Conservation (phyloP, 2,113 vertebrate species). For the Chascanopsetta lugubris region DNA sequence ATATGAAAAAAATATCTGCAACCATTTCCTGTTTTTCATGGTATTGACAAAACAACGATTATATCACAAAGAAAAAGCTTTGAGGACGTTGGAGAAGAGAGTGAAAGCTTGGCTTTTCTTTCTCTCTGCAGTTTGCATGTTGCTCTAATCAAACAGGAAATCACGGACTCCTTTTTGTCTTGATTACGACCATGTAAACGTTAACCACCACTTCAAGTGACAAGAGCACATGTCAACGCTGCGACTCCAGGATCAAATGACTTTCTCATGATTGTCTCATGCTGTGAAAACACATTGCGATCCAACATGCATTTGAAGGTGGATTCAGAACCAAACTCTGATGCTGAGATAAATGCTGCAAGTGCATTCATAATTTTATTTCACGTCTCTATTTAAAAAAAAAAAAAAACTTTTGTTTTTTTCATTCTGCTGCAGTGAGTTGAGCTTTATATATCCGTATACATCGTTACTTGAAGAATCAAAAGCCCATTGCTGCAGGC, state of each 20-base stretch:
- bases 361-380: conserved; percentile 46
- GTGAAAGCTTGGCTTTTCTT: conserved; percentile 42
- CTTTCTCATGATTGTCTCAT: neutral
- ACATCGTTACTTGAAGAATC: conserved; percentile 53
- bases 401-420: conserved; percentile 10
- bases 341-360: conserved; percentile 48
- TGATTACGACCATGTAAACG: conserved; percentile 37
- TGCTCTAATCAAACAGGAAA: conserved; percentile 41
- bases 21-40: conserved; percentile 41
- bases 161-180: conserved; percentile 51
- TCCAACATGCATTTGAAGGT: conserved; percentile 33
- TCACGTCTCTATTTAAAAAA: conserved; percentile 18
- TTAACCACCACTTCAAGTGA: conserved; percentile 41
- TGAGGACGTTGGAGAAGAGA: conserved; percentile 17
- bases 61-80: conserved; percentile 44
- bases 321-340: conserved; percentile 13
- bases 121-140: conserved; percentile 72
- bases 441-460: conserved; percentile 48
- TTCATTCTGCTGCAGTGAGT: conserved; percentile 12
- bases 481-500: conserved; percentile 31
- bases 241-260: neutral
- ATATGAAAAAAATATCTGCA: conserved; percentile 22
- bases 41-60: conserved; percentile 7
- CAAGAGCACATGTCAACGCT: conserved; percentile 1
- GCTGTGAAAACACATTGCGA: conserved; percentile 7